Conservation (phyloP, 2,113 vertebrate species). For the Sturnira hondurensis region DNA sequence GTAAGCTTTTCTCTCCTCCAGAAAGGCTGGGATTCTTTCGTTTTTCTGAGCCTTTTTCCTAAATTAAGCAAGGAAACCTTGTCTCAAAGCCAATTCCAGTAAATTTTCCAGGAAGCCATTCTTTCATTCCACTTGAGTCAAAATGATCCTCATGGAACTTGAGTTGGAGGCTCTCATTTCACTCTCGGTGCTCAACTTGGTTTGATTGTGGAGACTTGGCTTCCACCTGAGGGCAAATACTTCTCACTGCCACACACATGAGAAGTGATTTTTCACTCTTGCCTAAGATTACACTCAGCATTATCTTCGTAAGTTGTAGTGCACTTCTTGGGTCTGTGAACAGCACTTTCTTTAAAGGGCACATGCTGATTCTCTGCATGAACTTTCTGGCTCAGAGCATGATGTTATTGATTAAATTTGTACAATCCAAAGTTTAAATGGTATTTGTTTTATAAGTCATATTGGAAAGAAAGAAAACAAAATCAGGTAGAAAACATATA, state of each 20-base stretch:
- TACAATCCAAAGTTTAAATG: slow-evolving; percentile 13
- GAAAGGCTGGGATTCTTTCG: background rate
- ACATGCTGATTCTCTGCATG: background rate
- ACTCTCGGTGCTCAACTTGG: background rate
- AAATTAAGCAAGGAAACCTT: background rate
- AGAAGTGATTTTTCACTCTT: slow-evolving; percentile 23
- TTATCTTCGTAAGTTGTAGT: background rate
- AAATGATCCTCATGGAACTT: background rate
- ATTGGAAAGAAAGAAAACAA: background rate
- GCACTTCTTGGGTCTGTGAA: slow-evolving; percentile 17
- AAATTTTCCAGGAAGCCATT: background rate
- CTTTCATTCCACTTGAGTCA: background rate
- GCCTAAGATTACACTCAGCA: background rate
- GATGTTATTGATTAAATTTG: slow-evolving; percentile 47
- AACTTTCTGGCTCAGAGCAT: slow-evolving; percentile 28
- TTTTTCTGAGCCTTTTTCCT: background rate
- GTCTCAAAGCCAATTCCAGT: background rate
- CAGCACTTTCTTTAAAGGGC: background rate
- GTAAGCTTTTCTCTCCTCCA: background rate
- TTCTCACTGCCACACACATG: background rate
- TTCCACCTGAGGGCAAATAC: background rate
- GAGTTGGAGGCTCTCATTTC: background rate
- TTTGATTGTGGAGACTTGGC: background rate
- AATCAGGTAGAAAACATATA: background rate
- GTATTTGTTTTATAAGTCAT: background rate